phyloP scores from a whole-genome alignment of 2,113 vertebrate species.

The Odocoileus virginianus region DNA sequence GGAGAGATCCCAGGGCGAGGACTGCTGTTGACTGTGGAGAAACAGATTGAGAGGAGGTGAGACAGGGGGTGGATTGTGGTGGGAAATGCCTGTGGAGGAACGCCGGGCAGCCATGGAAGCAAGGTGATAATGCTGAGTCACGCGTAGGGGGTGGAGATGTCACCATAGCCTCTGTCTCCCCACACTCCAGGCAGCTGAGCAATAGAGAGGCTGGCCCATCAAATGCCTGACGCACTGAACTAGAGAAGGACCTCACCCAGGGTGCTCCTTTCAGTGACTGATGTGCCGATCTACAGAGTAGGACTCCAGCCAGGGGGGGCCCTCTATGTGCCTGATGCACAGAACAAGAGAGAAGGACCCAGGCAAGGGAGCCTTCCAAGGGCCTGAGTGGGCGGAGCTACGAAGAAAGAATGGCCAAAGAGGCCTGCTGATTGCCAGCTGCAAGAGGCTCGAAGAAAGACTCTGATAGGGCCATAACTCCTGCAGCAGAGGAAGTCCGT shows the following conservation, averaged over 20 bases:
- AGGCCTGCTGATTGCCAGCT: not conserved
- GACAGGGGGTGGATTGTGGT: not conserved
- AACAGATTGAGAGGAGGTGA: not conserved
- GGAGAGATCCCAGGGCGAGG: not conserved
- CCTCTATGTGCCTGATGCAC: not conserved
- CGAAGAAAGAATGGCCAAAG: not conserved
- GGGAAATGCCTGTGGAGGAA: not conserved
- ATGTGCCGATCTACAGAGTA: not conserved
- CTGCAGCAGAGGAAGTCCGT: not conserved
- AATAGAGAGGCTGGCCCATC: not conserved
- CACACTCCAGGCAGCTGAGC: not conserved
- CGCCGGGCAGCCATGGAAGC: not conserved
- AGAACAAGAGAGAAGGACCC: not conserved
- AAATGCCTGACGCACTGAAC: not conserved
- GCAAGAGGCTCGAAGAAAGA: not conserved
- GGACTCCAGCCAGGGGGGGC: not conserved
- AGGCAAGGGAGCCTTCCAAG: not conserved
- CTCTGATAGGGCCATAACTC: not conserved
- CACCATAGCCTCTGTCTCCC: not conserved
- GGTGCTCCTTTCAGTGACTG: not conserved
- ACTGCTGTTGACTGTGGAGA: not conserved
- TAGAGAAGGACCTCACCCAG: not conserved
- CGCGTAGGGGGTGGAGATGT: not conserved
- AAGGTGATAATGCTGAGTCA: not conserved
- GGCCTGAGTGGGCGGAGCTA: not conserved